Evolutionary conservation across 2,888 invertebrate genomes (phyloP), one percentile per base, ranked within the genome.

Genomic region (Drosophila conformis): DNA sequence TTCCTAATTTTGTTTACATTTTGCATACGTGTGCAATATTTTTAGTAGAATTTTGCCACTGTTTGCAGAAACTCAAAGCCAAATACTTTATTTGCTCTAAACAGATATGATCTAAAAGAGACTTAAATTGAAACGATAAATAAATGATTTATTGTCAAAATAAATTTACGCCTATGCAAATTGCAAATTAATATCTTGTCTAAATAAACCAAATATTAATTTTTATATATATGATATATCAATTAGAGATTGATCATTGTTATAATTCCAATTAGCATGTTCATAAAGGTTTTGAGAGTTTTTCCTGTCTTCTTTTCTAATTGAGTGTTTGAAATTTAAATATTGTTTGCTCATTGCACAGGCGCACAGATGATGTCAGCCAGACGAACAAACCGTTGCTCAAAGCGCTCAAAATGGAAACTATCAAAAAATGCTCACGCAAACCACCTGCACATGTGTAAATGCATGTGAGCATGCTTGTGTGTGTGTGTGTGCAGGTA

Each of bases 281-380:
- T 13, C 4, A 3, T 11, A 21, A 18, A 57, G 29, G 11, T 18
- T 21, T 6, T 11, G 21, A 35, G 25, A n/a, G 6, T 53, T 38
- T 38, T 60, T 54, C 13, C 53, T 56, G 38, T 51, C 46, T 21
- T 46, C 21, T 46, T 25, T 25, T 25, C 8, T 13, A 25, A 25
- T 25, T 25, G 62, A 61, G 58, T 77, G 67, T 76, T 73, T 65
- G 60, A 86, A 76, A 87, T 87, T 84, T 79, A 69, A 89, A 87
- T 89, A 87, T 78, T 82, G 87, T 79, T 84, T 79, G 81, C 27
- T 62, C 60, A 48, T 15, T 4, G 56, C 68, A 72, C 69, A 89
- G 86, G 86, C 79, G 87, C 81, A 13, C 86, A 86, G 89, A 73
- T 21, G 18, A 53, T 11, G 31, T 11, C 38, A 74, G 69, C 18